Conservation (phyloP, 2,797 vertebrate genomes). For the Tenualosa ilisha region DNA sequence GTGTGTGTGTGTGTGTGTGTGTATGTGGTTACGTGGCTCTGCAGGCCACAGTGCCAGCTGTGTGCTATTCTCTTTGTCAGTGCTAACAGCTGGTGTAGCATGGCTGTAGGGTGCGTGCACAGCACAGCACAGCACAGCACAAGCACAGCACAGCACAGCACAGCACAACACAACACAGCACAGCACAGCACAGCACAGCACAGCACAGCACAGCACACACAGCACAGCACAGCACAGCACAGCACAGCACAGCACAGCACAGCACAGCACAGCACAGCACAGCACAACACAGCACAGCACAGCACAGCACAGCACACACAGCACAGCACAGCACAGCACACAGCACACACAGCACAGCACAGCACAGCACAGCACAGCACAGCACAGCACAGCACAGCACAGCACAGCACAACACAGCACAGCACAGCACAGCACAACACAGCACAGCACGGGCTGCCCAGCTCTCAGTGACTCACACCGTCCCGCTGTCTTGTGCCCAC, state of each 20-base stretch:
- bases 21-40: neutral
- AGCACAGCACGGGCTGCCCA: neutral
- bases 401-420: neutral
- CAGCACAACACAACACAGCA: too few species aligned
- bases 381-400: neutral
- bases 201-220: too few species aligned
- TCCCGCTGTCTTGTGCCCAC: neutral
- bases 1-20: conserved; percentile 1
- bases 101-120: neutral
- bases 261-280: too few species aligned
- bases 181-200: neutral
- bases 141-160: neutral
- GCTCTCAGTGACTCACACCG: neutral
- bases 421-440: neutral
- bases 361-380: neutral
- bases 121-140: neutral
- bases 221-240: neutral
- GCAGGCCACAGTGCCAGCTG: neutral
- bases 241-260: too few species aligned
- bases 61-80: neutral
- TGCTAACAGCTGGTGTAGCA: neutral
- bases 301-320: neutral
- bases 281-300: neutral
- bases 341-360: neutral
- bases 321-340: neutral